Evolutionary conservation across 2,113 vertebrate species (phyloP).

Genomic region (Clinocottus analis): DNA sequence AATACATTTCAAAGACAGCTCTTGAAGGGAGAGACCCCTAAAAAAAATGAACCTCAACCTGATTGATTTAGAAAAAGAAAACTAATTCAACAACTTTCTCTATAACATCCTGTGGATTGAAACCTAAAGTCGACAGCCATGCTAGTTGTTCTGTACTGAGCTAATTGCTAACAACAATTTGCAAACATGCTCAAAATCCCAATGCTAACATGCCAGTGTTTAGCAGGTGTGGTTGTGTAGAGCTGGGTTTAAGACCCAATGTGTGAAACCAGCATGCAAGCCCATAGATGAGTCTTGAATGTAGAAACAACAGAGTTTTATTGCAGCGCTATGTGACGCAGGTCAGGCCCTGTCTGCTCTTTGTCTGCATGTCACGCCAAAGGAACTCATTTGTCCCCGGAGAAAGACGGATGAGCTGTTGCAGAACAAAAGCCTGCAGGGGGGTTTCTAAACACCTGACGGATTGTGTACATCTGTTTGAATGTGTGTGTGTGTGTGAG

Average conservation of each 20-base stretch:
- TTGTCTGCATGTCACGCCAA: constrained; percentile 62
- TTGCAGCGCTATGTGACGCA: constrained; percentile 53
- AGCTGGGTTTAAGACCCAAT: not conserved
- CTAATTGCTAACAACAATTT: not conserved
- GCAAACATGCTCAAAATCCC: not conserved
- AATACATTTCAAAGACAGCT: not conserved
- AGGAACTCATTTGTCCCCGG: constrained; percentile 60
- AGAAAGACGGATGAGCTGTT: constrained; percentile 56
- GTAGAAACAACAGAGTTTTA: constrained; percentile 42
- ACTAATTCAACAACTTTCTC: not conserved
- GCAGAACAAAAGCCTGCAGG: constrained; percentile 7
- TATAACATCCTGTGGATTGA: not conserved
- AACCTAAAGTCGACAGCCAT: not conserved
- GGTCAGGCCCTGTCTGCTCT: constrained; percentile 52
- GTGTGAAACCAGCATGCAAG: constrained; percentile 11
- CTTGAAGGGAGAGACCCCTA: not conserved
- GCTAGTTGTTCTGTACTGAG: not conserved
- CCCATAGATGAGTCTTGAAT: constrained; percentile 23
- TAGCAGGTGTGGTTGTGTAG: not conserved
- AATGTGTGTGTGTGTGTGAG: constrained; percentile 5
- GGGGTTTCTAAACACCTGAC: constrained; percentile 42
- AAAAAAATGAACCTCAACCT: not conserved
- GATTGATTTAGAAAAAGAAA: not conserved
- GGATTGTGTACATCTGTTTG: not conserved
- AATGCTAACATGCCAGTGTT: not conserved